A percentile compares a stretch with the other conserved stretches of the same genome.
phyloP scores from a whole-genome alignment of 2,888 invertebrate genomes.

The Cheilosia impressa region DNA sequence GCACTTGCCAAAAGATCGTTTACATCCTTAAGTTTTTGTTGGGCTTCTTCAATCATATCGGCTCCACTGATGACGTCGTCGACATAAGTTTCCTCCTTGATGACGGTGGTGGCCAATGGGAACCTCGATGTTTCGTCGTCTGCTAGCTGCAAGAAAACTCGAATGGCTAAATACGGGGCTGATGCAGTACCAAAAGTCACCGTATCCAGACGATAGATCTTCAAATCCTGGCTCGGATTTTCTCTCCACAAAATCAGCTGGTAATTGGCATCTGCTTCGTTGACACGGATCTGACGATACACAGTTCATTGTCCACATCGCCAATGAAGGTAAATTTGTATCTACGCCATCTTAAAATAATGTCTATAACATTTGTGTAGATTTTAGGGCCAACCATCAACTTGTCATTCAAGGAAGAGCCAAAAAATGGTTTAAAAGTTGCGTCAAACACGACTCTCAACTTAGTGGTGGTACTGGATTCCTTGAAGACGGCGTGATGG shows the following conservation, averaged over 20 bases:
- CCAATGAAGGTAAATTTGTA: conserved; percentile 23
- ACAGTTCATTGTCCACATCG: conserved; percentile 29
- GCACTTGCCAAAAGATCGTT: neutral
- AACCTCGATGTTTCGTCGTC: neutral
- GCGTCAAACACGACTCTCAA: neutral
- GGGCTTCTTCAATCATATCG: neutral
- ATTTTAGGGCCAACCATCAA: conserved; percentile 18
- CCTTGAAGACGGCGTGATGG: conserved; percentile 18
- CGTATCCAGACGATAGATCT: neutral
- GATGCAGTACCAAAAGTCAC: conserved; percentile 1
- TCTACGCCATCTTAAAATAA: conserved; percentile 8
- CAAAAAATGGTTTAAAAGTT: conserved; percentile 20
- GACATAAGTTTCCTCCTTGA: conserved; percentile 8
- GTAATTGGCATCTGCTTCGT: conserved; percentile 1
- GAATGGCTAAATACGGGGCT: neutral
- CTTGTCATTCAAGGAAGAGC: conserved; percentile 10
- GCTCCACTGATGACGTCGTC: neutral
- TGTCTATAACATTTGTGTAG: conserved; percentile 1
- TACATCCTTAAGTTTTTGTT: neutral
- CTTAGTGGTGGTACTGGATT: conserved; percentile 23
- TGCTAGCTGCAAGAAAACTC: conserved; percentile 6
- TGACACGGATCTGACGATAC: conserved; percentile 22
- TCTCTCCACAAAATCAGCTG: conserved; percentile 7
- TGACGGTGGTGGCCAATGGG: neutral
- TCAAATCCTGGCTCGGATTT: neutral